Evolutionary conservation across 2,797 vertebrate species (phyloP).

Genomic region (Meriones psammophilus): DNA sequence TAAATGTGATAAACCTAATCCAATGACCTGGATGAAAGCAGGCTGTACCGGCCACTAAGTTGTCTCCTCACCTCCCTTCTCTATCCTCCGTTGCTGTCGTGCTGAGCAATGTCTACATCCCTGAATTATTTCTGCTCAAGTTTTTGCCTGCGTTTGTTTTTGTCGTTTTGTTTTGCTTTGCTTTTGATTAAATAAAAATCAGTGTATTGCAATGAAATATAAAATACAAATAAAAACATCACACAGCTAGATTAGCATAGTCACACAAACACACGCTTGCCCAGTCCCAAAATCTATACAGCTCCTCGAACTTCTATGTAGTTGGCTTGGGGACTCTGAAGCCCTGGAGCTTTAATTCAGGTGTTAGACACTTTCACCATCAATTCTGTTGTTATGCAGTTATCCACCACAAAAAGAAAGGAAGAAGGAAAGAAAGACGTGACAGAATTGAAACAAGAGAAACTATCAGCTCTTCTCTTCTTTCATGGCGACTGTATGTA

Average conservation of each 20-base stretch:
- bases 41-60: not conserved
- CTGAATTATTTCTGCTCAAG: conserved; percentile 6
- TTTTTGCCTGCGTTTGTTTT: conserved; percentile 22
- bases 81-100: not conserved
- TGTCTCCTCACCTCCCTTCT: not conserved
- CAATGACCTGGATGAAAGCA: not conserved
- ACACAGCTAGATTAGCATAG: not conserved
- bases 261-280: not conserved
- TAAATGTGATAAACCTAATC: not conserved
- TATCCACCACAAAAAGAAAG: not conserved
- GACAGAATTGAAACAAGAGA: not conserved
- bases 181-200: not conserved
- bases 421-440: not conserved
- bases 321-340: not conserved
- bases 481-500: not conserved
- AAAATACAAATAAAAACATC: not conserved
- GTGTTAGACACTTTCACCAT: no score
- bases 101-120: not conserved
- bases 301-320: not conserved
- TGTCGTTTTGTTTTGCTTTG: not conserved
- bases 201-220: no score
- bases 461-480: not conserved
- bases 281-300: not conserved
- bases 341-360: not conserved
- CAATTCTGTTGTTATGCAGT: not conserved